These are phyloP conservation scores for Coluber constrictor DNA, from an alignment of 2,797 vertebrate species.

Conservation along the genomic window DNA sequence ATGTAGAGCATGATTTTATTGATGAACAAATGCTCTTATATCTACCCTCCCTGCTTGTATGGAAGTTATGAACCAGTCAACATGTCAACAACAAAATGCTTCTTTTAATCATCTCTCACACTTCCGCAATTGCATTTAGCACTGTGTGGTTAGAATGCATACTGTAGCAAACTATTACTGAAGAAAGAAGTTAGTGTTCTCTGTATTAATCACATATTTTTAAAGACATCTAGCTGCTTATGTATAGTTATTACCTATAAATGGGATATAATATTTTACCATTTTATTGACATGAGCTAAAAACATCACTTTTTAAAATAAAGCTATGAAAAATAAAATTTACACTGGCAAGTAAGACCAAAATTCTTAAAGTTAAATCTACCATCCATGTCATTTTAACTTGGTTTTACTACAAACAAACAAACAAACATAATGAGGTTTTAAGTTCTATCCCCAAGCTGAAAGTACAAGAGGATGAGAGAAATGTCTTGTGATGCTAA, in stretches of 20 bases:
- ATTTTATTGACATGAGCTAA: neutral
- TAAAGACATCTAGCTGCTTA: neutral
- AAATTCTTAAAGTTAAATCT: neutral
- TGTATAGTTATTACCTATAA: neutral
- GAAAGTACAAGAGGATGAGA: neutral
- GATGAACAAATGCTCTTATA: neutral
- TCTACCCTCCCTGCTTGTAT: neutral
- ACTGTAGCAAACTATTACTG: neutral
- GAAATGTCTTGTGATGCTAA: neutral
- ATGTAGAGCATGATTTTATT: neutral
- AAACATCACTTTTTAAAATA: constrained; percentile 17
- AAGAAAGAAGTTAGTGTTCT: neutral
- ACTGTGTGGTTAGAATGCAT: neutral
- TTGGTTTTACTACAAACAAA: neutral
- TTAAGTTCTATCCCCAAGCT: neutral
- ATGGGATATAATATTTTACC: neutral
- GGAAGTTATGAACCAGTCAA: neutral
- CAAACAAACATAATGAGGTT: neutral
- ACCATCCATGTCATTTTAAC: neutral
- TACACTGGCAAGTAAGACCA: neutral
- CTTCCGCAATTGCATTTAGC: neutral
- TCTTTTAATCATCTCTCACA: neutral
- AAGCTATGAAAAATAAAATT: neutral
- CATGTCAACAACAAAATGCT: neutral
- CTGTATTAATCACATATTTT: neutral